Evolutionary conservation across 64 coral and sea anemone genomes (phyloP).

Genomic region (Porites lutea): DNA sequence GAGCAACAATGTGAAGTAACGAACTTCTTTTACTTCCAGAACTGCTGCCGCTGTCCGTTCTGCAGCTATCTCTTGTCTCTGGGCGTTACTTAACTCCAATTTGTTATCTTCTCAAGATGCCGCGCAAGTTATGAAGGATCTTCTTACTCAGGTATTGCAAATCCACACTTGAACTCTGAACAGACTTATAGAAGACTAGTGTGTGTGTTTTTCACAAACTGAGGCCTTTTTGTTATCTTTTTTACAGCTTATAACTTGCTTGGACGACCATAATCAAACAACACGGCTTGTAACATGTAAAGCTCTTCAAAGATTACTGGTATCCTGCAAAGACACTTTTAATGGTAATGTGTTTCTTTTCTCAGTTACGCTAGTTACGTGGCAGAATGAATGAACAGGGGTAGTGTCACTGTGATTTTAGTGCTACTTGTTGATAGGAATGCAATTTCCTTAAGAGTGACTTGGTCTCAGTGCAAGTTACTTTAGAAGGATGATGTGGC

Average conservation of each 20-base stretch:
- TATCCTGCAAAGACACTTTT: slow-evolving; percentile 89
- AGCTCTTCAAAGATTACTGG: slow-evolving; percentile 84
- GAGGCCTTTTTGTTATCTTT: not conserved
- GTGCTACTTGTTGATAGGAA: too few relatives aligned
- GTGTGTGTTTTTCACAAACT: not conserved
- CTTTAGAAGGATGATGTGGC: too few relatives aligned
- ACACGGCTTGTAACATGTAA: slow-evolving; percentile 93
- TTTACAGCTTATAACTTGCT: slow-evolving; percentile 75
- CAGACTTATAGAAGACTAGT: not conserved
- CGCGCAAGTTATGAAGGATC: slow-evolving; percentile 83
- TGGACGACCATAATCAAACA: slow-evolving; percentile 94
- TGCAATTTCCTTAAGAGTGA: too few relatives aligned
- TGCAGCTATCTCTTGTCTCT: slow-evolving; percentile 91
- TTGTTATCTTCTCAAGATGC: slow-evolving; percentile 75
- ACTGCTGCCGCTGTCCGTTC: slow-evolving; percentile 87
- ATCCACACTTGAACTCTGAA: not conserved
- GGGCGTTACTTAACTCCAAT: slow-evolving; percentile 85
- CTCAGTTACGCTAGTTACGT: not conserved
- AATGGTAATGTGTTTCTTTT: slow-evolving; percentile 54
- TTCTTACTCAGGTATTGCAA: slow-evolving; percentile 88
- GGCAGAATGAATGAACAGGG: not conserved
- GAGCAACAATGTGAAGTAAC: not conserved
- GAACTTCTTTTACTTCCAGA: slow-evolving; percentile 46
- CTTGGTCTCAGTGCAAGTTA: too few relatives aligned
- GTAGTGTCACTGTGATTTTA: too few relatives aligned